Evolutionary conservation across 2,888 invertebrate genomes (phyloP).

Genomic region (Lumbricus terrestris): DNA sequence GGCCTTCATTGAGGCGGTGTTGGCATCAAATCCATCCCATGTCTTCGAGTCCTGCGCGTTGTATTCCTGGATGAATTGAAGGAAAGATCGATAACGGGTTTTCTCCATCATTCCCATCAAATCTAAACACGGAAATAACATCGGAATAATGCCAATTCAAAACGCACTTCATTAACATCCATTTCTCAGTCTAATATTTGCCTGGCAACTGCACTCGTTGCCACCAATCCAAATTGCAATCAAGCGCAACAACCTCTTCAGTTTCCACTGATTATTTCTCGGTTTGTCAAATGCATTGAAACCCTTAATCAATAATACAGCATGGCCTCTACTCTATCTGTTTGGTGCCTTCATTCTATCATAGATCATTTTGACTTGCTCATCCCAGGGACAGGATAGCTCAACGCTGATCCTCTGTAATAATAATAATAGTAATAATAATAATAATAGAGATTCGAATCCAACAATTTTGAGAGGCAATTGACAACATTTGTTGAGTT

Average conservation of each 20-base stretch:
- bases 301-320: background rate
- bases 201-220: background rate
- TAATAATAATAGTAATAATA: too few relatives aligned
- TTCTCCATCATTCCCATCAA: constrained; percentile 99
- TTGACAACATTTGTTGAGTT: too few relatives aligned
- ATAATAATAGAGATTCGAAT: too few relatives aligned
- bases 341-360: too few relatives aligned
- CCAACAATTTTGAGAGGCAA: too few relatives aligned
- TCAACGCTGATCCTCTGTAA: too few relatives aligned
- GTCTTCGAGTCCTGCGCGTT: constrained; percentile 86
- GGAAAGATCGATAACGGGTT: constrained; percentile 92
- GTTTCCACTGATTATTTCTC: background rate
- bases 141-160: background rate
- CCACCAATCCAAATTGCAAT: background rate
- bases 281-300: background rate
- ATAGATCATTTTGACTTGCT: too few relatives aligned
- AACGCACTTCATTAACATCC: background rate
- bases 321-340: too few relatives aligned
- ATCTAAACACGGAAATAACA: constrained; percentile 63
- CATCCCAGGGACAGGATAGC: too few relatives aligned
- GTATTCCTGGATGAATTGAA: constrained; percentile 91
- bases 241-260: background rate
- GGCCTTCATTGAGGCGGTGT: constrained; percentile 76
- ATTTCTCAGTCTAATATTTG: background rate
- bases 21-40: constrained; percentile 84